Evolutionary conservation across 1,140 invertebrate genomes (phyloP), one percentile per base, ranked within the genome.

Genomic region (Drosophila biarmipes): DNA sequence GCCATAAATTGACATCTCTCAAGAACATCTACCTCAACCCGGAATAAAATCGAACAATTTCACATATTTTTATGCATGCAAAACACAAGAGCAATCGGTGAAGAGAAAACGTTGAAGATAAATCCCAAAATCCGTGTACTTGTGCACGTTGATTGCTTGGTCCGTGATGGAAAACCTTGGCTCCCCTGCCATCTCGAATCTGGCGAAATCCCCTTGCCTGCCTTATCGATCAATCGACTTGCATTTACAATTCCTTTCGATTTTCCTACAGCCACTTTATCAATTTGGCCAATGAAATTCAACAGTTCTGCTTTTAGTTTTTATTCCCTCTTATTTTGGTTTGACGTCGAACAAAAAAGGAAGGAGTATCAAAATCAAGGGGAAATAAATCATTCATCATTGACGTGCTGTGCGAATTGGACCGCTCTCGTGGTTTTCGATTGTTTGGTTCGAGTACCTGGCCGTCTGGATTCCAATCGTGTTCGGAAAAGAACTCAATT

Each of bases 251-350:
- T 67, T 77, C 63, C 63, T 48, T 78, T 78, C 56, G 51, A 48
- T 62, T 62, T 77, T 71, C 31, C 37, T 62, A 43, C 51, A 71
- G 48, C 73, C 73, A 76, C 73, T 76, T 69, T 76, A 76, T 76
- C 73, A 76, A 76, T 76, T 76, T 76, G 63, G 62, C 73, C 73
- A 76, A 76, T 76, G 48, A 76, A 76, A 68, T 58, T 75, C 42
- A 73, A 75, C 73, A 58, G 72, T 55, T 63, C 59, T 66, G 46
- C 72, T 64, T 74, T 74, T 57, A 55, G 57, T 53, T 46, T 62
- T 49, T 62, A 42, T 52, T 66, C 45, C 17, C 35, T 24, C 38
- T 40, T 48, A n/a, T 58, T 75, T 66, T 35, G 15, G 42, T 34
- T 43, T 27, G 15, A 35, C 38, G 45, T 21, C 40, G 49, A 58